Percentiles rank a stretch among this genome's conserved stretches.
Conservation (phyloP, 2,113 vertebrate genomes). For the Nerophis lumbriciformis region DNA sequence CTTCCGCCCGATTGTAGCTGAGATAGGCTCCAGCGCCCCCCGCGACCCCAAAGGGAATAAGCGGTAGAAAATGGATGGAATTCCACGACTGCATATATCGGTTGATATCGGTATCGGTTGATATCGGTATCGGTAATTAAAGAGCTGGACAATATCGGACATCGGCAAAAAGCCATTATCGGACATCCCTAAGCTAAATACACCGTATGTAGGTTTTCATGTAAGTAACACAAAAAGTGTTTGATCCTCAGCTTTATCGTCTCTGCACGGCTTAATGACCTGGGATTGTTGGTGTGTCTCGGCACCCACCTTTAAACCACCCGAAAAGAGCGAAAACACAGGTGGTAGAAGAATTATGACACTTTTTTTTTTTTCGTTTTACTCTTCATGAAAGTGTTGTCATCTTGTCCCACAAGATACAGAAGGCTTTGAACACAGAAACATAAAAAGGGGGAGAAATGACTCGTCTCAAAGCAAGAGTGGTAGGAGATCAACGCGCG, state of each 20-base stretch:
- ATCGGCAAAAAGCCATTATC: too few species aligned
- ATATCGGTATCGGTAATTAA: too few species aligned
- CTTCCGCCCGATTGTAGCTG: too few species aligned
- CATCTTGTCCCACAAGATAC: constrained; percentile 38
- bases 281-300: constrained; percentile 43
- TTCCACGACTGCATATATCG: too few species aligned
- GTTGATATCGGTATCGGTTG: too few species aligned
- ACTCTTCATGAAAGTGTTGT: constrained; percentile 49
- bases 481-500: constrained; percentile 9
- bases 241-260: constrained; percentile 54
- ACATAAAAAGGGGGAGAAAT: constrained; percentile 55
- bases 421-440: constrained; percentile 41
- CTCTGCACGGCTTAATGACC: constrained; percentile 42
- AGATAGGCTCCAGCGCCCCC: too few species aligned
- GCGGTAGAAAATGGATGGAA: too few species aligned
- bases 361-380: constrained; percentile 12
- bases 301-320: constrained; percentile 35
- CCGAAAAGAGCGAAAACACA: constrained; percentile 28
- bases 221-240: constrained; percentile 36
- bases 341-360: constrained; percentile 33
- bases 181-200: constrained; percentile 7
- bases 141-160: too few species aligned
- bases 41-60: too few species aligned
- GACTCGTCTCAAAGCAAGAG: constrained; percentile 19
- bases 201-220: neutral